Evolutionary conservation across 2,797 vertebrate genomes (phyloP), one percentile per base, ranked within the genome.

Genomic region (Avahi laniger): DNA sequence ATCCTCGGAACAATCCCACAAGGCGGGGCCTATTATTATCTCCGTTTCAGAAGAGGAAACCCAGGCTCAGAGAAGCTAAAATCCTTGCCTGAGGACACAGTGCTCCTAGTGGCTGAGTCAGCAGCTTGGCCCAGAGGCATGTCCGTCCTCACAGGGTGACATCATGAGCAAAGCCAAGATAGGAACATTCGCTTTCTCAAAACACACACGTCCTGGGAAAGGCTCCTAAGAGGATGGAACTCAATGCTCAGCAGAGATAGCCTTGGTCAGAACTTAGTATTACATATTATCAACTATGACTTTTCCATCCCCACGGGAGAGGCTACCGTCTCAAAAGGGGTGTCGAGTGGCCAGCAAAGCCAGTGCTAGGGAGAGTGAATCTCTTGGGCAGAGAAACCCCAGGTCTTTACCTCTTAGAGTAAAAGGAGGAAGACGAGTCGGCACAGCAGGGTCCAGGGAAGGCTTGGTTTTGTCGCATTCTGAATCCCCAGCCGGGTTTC

Each of bases 181-280:
- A 22, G 78, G 52, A 35, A 24, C 9, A 1, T 38, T 13, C 0
- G 0, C 52, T 30, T 28, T 43, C 59, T 35, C 26, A 17, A 54
- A 72, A 46, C 33, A 20, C 26, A 15, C 17, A 33, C 3, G 0
- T 52, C 11, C 0, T 0, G 0, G n/a, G 30, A 22, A 82, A 41
- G n/a, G 3, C 38, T 70, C n/a, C 35, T 2, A 4, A 73, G 48
- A 67, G 26, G 33, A 10, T 8, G 22, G 46, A 13, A 50, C 24
- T n/a, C 38, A 24, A 1, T 7, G 50, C 12, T 18, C 30, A 75
- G 57, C n/a, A 54, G 48, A 86, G 54, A 13, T 82, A 6, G 59
- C 41, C 41, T 22, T 30, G 20, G 38, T 13, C 6, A 17, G 22
- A 28, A 26, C 26, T 35, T 18, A 28, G 48, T 11, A 28, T 52